Base-by-base conservation (phyloP, 2,113 vertebrate genomes). In the Pterocles burchelli region DNA sequence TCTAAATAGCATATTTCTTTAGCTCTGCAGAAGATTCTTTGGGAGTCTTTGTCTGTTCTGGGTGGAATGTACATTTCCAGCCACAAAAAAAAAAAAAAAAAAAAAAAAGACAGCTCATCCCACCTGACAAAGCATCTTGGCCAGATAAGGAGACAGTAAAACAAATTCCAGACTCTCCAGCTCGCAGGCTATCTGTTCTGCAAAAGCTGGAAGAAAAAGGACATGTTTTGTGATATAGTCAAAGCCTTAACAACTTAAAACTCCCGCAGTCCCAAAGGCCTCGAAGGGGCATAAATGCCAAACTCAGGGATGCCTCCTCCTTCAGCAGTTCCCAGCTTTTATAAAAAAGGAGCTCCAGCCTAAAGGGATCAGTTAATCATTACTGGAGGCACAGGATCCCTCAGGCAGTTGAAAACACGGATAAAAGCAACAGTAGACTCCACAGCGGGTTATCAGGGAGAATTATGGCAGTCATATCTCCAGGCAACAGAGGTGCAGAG, bases 71-170 rank as follows among this genome's bases (percentile, higher is more conserved):
- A 66, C 26, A 29, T 81, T 94, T 76, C 43, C 58, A 90, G 41
- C 21, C 45, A 67, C 48, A 80, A 45, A 51, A 13, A 93, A 67
- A 82, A 83, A 41, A 13, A 93, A 67, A 83, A 83, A 41, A 13
- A 93, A 67, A 83, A 83, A 13, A 93, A 67, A 83, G 63, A 59
- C 18, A 49, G 34, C 25, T 92, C 61, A 58, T 84, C 45, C 55
- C 73, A 84, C 72, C 52, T 87, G 88, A 65, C 61, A 72, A 84
- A 85, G 36, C 33, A 66, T 4, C 6, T 77, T 88, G 78, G 34
- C 48, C 89, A 81, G 80, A 73, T 89, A 85, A 87, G 80, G 52
- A 93, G 59, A 84, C 61, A 83, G 63, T 59, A 87, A 91, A 82
- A 85, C 76, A 91, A 94, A 85, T 38, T 54, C 12, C 29, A 59